These are phyloP conservation scores for Nibea albiflora DNA, from an alignment of 2,113 vertebrate species.

Conservation along the genomic window DNA sequence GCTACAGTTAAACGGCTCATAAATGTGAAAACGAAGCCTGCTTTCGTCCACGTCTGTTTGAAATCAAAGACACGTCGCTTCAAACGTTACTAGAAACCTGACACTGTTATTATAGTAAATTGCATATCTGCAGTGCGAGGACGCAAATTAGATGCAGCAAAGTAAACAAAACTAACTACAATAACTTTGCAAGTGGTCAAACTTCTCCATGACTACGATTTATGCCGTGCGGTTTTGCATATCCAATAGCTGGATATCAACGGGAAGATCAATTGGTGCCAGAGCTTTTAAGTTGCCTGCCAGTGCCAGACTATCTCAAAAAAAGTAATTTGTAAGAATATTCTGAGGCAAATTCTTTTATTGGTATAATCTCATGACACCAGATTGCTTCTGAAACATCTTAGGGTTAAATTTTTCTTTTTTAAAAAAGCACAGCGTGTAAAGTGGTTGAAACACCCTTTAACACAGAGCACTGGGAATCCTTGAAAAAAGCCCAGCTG, in stretches of 20 bases:
- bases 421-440: slow-evolving; percentile 1
- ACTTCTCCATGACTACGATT: neutral
- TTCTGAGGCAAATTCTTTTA: neutral
- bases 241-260: slow-evolving; percentile 2
- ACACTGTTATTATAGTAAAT: neutral
- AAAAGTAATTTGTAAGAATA: neutral
- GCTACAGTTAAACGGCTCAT: neutral
- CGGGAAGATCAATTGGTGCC: neutral
- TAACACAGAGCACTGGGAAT: slow-evolving; percentile 35
- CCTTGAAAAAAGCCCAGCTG: slow-evolving; percentile 47
- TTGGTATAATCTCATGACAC: neutral
- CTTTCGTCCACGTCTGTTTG: neutral
- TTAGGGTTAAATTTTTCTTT: neutral
- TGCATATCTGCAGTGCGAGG: neutral
- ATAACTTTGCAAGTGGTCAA: neutral
- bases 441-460: slow-evolving; percentile 18
- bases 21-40: neutral
- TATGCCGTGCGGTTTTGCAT: neutral
- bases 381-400: slow-evolving; percentile 9
- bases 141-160: neutral
- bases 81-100: neutral
- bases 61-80: neutral
- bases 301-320: neutral
- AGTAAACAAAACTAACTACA: neutral
- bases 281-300: neutral